Conservation (phyloP, 1,140 invertebrate genomes). For the Wasmannia auropunctata region DNA sequence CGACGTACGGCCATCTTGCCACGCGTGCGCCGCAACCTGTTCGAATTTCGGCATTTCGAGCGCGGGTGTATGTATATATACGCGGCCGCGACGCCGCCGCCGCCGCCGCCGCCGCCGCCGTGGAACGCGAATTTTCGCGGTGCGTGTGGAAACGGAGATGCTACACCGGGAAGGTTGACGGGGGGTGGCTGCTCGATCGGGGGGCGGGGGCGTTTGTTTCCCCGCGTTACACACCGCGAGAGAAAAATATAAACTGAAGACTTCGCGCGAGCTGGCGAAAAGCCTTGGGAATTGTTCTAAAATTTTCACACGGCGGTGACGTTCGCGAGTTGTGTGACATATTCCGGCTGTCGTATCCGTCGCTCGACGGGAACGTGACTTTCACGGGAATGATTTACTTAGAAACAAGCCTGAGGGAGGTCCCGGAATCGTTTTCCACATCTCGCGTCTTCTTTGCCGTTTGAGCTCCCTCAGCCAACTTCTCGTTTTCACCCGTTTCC, state of each 20-base stretch:
- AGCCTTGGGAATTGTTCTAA: not conserved
- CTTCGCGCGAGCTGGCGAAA: not conserved
- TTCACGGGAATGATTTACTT: slow-evolving; percentile 22
- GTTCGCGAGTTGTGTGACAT: not conserved
- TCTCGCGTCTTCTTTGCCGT: not conserved
- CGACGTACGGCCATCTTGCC: slow-evolving; percentile 46
- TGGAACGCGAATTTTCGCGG: not conserved
- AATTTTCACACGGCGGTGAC: slow-evolving; percentile 5
- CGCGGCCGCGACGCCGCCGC: not conserved
- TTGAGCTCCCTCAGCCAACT: too few species aligned
- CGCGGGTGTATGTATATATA: not conserved
- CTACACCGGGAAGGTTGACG: too few species aligned
- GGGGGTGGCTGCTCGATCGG: not conserved
- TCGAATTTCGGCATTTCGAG: slow-evolving; percentile 26
- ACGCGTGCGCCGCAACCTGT: slow-evolving; percentile 33
- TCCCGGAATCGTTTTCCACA: not conserved
- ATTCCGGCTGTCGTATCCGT: not conserved
- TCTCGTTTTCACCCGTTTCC: not conserved
- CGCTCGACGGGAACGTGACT: slow-evolving; percentile 27
- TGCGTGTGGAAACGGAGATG: not conserved
- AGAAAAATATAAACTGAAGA: not conserved
- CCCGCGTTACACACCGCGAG: not conserved
- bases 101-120: not conserved
- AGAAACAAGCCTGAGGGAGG: not conserved
- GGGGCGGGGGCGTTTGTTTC: not conserved